Evolutionary conservation across 2,888 invertebrate genomes (phyloP).

Genomic region (Elegia similella): DNA sequence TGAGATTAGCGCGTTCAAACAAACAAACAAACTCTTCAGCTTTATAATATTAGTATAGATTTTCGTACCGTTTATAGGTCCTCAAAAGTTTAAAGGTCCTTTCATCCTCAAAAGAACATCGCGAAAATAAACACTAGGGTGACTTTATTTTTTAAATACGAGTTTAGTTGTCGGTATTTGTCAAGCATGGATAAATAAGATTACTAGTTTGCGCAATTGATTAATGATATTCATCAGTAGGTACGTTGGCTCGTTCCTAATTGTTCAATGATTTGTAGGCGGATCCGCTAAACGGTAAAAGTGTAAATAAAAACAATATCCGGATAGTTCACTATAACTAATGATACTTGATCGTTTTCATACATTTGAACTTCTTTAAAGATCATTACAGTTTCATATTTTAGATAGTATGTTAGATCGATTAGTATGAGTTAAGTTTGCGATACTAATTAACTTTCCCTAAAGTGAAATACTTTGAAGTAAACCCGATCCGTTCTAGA

Average conservation of each 20-base stretch:
- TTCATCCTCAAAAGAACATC: no score
- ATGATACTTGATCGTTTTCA: neutral
- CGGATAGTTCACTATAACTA: neutral
- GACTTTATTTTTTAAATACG: constrained; percentile 3
- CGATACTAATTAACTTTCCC: no score
- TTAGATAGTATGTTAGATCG: constrained; percentile 16
- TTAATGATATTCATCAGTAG: constrained; percentile 2
- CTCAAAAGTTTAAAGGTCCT: no score
- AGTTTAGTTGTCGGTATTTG: constrained; percentile 7
- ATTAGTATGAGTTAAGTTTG: no score
- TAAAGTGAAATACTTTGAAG: no score
- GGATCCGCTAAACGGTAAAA: neutral
- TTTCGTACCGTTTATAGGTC: no score
- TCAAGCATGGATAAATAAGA: constrained; percentile 15
- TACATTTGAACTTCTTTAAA: neutral
- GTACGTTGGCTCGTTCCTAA: constrained; percentile 1
- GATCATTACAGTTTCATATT: neutral
- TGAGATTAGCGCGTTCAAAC: no score
- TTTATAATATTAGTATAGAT: no score
- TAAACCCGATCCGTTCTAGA: no score
- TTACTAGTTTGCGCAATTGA: constrained; percentile 15
- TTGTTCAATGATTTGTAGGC: neutral
- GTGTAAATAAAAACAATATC: constrained; percentile 3
- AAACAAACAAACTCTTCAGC: no score
- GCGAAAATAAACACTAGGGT: no score